These are phyloP conservation scores for Acronicta alni DNA, from an alignment of 2,888 invertebrate genomes.

Conservation along the genomic window DNA sequence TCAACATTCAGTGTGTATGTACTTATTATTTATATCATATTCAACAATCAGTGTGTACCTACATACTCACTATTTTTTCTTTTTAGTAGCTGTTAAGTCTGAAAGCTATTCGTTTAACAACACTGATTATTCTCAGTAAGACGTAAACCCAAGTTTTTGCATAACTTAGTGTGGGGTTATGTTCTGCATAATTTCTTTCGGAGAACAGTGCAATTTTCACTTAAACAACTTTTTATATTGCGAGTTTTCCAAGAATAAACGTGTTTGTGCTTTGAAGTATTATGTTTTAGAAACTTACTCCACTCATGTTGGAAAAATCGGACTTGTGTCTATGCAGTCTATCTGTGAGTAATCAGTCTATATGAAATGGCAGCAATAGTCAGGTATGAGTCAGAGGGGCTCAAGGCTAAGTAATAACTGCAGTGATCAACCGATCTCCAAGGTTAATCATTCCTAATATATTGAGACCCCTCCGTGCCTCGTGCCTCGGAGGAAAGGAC, in stretches of 20 bases:
- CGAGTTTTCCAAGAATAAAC: conserved; percentile 24
- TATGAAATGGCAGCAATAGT: too few relatives aligned
- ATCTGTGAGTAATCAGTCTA: too few relatives aligned
- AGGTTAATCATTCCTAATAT: too few relatives aligned
- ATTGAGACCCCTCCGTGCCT: too few relatives aligned
- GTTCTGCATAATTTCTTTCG: conserved; percentile 45
- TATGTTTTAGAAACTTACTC: neutral
- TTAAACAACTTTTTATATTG: conserved; percentile 37
- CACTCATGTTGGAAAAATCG: neutral
- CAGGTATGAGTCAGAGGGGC: too few relatives aligned
- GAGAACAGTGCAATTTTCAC: conserved; percentile 32
- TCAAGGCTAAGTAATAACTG: too few relatives aligned
- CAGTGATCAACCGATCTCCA: too few relatives aligned
- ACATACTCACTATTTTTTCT: neutral
- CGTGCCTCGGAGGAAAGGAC: too few relatives aligned
- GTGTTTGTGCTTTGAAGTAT: neutral
- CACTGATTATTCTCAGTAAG: conserved; percentile 36
- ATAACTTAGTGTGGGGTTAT: conserved; percentile 42
- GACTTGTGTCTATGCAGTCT: too few relatives aligned
- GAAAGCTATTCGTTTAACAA: conserved; percentile 33
- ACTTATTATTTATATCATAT: neutral
- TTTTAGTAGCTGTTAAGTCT: conserved; percentile 12
- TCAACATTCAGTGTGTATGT: conserved; percentile 16
- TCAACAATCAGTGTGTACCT: conserved; percentile 14
- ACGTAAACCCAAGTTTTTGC: conserved; percentile 40